Evolutionary conservation across 2,888 invertebrate species (phyloP).

Genomic region (Trachelus troglodyta): DNA sequence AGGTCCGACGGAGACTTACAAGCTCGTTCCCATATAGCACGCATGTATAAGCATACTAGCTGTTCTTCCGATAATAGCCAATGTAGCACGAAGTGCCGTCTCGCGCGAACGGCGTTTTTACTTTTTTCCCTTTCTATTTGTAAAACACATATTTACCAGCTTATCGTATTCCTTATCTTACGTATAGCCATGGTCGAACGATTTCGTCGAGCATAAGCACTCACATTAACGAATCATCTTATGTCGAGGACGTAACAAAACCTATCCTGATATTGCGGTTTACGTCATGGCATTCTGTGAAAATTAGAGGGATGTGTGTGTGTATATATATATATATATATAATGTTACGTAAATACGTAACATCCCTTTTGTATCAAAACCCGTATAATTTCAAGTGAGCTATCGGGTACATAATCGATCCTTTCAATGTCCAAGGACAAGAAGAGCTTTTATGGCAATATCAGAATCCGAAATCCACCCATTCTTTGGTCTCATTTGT

Average conservation of each 20-base stretch:
- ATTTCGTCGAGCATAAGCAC: slow-evolving; percentile 25
- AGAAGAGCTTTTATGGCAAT: background rate
- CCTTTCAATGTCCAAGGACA: background rate
- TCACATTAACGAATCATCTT: background rate
- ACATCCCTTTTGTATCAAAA: background rate
- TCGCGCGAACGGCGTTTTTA: background rate
- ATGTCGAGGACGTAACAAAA: background rate
- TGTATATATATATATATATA: no score
- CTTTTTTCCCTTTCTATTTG: background rate
- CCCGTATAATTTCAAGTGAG: background rate
- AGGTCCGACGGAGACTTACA: no score
- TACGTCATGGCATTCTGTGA: background rate
- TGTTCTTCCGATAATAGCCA: background rate
- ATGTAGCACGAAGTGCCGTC: background rate
- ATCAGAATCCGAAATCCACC: background rate
- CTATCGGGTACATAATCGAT: background rate
- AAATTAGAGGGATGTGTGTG: background rate
- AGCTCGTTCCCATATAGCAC: no score
- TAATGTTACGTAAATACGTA: background rate
- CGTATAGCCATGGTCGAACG: slow-evolving; percentile 20
- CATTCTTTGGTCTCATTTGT: background rate
- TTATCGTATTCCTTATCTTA: slow-evolving; percentile 33
- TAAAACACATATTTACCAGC: slow-evolving; percentile 19
- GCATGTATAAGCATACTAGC: background rate
- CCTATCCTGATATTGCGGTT: background rate